phyloP scores from a whole-genome alignment of 2,113 vertebrate genomes.

The Scalopus aquaticus region DNA sequence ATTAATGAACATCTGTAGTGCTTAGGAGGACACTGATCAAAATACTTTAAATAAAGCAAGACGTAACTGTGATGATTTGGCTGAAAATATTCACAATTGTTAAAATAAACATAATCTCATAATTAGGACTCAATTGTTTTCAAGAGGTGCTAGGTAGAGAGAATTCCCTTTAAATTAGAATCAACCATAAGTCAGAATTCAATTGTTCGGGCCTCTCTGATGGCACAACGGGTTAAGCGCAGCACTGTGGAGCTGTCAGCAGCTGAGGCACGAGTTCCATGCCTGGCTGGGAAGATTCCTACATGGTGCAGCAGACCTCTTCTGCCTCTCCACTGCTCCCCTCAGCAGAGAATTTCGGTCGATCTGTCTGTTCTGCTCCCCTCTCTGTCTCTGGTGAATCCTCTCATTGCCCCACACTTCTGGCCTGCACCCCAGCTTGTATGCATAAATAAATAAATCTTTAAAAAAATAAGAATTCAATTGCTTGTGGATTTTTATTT shows the following conservation, averaged over 20 bases:
- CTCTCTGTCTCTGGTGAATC: too few species aligned
- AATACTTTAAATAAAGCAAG: background rate
- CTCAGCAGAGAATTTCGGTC: too few species aligned
- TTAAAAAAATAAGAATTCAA: slow-evolving; percentile 36
- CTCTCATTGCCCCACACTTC: too few species aligned
- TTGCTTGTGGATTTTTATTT: background rate
- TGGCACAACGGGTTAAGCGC: too few species aligned
- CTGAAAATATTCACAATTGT: background rate
- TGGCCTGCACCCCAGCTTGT: too few species aligned
- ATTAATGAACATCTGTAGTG: background rate
- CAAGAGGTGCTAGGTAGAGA: background rate
- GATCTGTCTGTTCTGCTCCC: too few species aligned
- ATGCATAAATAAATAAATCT: too few species aligned
- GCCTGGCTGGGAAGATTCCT: too few species aligned
- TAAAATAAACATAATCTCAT: slow-evolving; percentile 36
- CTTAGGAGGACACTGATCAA: background rate
- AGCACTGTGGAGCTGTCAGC: too few species aligned
- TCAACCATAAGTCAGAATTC: background rate
- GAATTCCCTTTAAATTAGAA: slow-evolving; percentile 28
- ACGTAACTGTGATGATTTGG: background rate
- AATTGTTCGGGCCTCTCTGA: background rate
- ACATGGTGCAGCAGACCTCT: too few species aligned
- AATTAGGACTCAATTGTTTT: slow-evolving; percentile 1
- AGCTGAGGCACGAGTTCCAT: too few species aligned
- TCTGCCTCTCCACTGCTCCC: too few species aligned